These are phyloP conservation scores for Synanceia verrucosa DNA, from an alignment of 2,797 vertebrate species.

Conservation along the genomic window DNA sequence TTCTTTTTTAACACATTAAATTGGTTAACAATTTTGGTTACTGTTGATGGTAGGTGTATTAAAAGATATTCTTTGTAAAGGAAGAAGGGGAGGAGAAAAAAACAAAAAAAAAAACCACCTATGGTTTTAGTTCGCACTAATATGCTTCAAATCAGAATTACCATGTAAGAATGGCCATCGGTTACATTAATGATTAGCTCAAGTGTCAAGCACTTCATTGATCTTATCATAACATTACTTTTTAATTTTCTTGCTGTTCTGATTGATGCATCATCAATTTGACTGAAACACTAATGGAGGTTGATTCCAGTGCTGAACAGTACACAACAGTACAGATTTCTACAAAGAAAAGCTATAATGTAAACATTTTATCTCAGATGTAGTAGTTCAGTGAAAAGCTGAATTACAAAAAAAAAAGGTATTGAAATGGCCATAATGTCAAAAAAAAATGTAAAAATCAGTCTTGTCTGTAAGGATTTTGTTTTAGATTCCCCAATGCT, in stretches of 20 bases:
- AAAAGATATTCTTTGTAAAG: no score
- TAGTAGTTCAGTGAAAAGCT: not conserved
- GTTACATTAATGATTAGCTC: no score
- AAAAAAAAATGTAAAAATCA: no score
- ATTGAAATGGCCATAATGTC: no score
- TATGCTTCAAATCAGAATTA: not conserved
- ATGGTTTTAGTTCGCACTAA: not conserved
- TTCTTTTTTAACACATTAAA: not conserved
- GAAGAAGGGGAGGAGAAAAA: no score
- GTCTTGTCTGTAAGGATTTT: not conserved
- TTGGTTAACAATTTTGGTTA: no score
- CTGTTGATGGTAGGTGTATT: no score
- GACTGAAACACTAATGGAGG: not conserved
- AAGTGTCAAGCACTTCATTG: not conserved
- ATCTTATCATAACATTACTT: no score
- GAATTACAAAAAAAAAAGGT: not conserved
- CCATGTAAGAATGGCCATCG: not conserved
- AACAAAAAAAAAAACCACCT: not conserved
- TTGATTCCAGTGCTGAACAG: not conserved
- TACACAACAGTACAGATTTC: not conserved
- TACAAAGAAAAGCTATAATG: not conserved
- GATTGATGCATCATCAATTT: not conserved
- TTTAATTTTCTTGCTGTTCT: not conserved
- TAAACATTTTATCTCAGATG: not conserved
- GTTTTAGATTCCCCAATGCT: not conserved